Evolutionary conservation across 2,113 vertebrate species (phyloP).

Genomic region (Globicephala melas): DNA sequence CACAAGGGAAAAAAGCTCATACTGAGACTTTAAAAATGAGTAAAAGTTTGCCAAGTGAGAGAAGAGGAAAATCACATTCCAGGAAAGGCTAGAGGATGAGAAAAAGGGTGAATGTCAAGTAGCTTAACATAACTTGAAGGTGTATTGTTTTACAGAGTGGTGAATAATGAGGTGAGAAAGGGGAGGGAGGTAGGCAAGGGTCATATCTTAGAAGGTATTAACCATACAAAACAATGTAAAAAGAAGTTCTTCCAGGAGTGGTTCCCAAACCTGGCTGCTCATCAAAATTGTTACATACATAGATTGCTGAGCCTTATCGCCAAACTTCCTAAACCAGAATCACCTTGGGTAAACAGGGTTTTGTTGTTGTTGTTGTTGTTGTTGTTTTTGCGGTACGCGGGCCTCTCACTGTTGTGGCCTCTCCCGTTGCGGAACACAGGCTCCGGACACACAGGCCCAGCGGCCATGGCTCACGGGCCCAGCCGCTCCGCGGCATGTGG

Average conservation of each 20-base stretch:
- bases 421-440: too few species aligned
- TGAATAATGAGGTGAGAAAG: background rate
- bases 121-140: background rate
- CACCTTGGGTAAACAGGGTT: background rate
- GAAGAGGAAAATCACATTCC: background rate
- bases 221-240: background rate
- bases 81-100: background rate
- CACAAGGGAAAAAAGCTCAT: background rate
- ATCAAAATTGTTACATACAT: background rate
- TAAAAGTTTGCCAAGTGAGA: background rate
- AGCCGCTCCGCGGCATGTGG: too few species aligned
- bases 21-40: background rate
- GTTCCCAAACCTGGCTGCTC: background rate
- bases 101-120: background rate
- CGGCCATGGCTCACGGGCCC: too few species aligned
- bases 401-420: too few species aligned
- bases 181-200: background rate
- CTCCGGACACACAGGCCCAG: too few species aligned
- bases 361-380: fast-evolving
- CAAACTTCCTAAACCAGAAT: background rate
- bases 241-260: background rate
- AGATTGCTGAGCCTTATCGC: background rate
- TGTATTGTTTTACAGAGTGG: background rate
- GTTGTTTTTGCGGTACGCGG: too few species aligned
- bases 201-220: background rate